Conservation (phyloP, 2,888 invertebrate genomes). For the Ophonus ardosiacus region DNA sequence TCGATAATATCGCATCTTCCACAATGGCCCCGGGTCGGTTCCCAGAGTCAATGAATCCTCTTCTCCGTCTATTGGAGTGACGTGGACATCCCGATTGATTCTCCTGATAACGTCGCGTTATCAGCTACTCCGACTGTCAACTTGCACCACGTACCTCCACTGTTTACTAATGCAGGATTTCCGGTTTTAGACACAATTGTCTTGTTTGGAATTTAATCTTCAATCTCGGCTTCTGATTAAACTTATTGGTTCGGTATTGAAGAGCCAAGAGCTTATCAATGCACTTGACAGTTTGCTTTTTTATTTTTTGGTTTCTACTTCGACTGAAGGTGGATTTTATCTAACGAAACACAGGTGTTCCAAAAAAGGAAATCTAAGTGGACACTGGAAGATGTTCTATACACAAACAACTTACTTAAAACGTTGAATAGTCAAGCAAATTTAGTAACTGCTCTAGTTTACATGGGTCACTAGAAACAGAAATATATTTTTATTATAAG, state of each 20-base stretch:
- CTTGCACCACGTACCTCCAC: constrained; percentile 39
- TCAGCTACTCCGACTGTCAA: constrained; percentile 30
- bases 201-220: constrained; percentile 58
- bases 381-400: background rate
- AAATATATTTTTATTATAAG: no score
- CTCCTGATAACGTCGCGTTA: constrained; percentile 45
- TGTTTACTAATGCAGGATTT: constrained; percentile 63
- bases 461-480: no score
- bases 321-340: background rate
- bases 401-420: background rate
- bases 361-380: background rate
- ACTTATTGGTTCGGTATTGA: constrained; percentile 43
- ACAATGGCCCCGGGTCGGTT: background rate
- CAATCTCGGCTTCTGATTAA: constrained; percentile 54
- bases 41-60: constrained; percentile 5
- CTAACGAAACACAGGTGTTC: background rate
- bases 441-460: no score
- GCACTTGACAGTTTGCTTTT: constrained; percentile 19
- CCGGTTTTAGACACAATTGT: constrained; percentile 59
- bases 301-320: constrained; percentile 7
- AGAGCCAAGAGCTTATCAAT: constrained; percentile 10
- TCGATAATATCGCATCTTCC: background rate
- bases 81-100: constrained; percentile 53
- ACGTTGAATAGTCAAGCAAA: no score
- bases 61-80: constrained; percentile 1